A percentile compares a stretch with the other conserved stretches of the same genome.
phyloP scores from a whole-genome alignment of 2,113 vertebrate species.

The Oreocharis arfaki region DNA sequence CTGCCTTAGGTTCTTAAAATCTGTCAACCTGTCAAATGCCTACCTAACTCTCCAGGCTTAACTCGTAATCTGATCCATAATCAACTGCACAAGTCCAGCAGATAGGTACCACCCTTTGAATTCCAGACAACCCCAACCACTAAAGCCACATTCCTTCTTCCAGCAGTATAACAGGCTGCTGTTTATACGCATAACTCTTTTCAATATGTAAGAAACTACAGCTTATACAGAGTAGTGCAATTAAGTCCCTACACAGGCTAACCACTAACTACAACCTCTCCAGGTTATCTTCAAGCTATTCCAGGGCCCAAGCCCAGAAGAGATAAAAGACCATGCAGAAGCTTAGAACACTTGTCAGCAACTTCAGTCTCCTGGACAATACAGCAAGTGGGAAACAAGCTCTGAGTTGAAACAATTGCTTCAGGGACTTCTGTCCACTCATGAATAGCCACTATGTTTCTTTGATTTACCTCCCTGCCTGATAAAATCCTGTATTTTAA shows the following conservation, averaged over 20 bases:
- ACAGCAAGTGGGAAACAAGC: neutral
- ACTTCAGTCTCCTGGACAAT: neutral
- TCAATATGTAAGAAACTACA: neutral
- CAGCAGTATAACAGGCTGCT: neutral
- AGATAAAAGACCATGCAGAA: neutral
- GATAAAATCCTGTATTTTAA: neutral
- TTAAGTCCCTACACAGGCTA: neutral
- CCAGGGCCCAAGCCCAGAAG: neutral
- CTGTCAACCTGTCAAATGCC: neutral
- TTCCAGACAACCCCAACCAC: neutral
- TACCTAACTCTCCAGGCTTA: neutral
- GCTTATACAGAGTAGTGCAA: neutral
- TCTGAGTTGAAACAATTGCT: neutral
- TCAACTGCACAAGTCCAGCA: neutral
- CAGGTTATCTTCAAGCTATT: neutral
- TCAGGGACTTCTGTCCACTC: neutral
- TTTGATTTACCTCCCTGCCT: neutral
- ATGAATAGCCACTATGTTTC: neutral
- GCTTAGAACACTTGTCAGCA: neutral
- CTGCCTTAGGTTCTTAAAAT: neutral
- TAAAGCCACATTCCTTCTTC: neutral
- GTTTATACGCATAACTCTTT: neutral
- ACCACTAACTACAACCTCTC: neutral
- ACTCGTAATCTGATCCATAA: neutral
- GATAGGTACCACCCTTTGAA: neutral